phyloP scores from a whole-genome alignment of 2,113 vertebrate species.

The Lutjanus erythropterus region DNA sequence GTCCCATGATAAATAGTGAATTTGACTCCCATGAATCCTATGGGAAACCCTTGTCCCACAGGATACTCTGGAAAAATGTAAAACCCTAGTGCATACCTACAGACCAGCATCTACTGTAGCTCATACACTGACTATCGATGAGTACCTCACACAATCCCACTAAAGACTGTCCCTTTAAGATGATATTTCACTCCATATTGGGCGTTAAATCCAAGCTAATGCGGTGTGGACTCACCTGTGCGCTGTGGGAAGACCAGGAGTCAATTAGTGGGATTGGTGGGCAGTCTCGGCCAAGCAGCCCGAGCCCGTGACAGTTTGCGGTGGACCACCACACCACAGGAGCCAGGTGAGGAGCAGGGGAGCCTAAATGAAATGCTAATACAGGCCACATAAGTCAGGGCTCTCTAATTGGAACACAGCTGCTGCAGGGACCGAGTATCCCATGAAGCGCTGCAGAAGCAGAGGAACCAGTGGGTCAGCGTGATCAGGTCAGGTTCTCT shows the following conservation, averaged over 20 bases:
- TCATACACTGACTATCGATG: too few relatives aligned
- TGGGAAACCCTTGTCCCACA: too few relatives aligned
- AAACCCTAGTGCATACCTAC: too few relatives aligned
- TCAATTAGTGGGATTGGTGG: constrained; percentile 81
- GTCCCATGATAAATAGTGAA: too few relatives aligned
- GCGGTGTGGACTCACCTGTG: constrained; percentile 60
- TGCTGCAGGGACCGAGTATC: constrained; percentile 85
- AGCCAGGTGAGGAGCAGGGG: constrained; percentile 76
- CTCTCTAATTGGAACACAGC: constrained; percentile 90
- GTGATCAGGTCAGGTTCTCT: constrained; percentile 74
- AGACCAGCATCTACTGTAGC: too few relatives aligned
- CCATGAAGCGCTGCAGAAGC: constrained; percentile 72
- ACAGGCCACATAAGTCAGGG: constrained; percentile 86
- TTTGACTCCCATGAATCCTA: too few relatives aligned
- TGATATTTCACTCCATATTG: constrained; percentile 52
- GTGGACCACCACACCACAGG: constrained; percentile 59
- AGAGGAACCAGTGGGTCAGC: constrained; percentile 73
- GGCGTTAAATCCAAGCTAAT: constrained; percentile 71
- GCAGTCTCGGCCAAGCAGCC: constrained; percentile 65
- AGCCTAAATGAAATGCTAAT: constrained; percentile 90
- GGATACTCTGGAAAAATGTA: too few relatives aligned
- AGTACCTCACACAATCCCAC: too few relatives aligned
- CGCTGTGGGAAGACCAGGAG: constrained; percentile 75
- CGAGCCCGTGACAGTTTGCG: constrained; percentile 67
- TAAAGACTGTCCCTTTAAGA: too few relatives aligned